Percentiles rank a stretch among this genome's conserved stretches.
phyloP scores from a whole-genome alignment of 2,113 vertebrate species.

The Pantherophis guttatus region DNA sequence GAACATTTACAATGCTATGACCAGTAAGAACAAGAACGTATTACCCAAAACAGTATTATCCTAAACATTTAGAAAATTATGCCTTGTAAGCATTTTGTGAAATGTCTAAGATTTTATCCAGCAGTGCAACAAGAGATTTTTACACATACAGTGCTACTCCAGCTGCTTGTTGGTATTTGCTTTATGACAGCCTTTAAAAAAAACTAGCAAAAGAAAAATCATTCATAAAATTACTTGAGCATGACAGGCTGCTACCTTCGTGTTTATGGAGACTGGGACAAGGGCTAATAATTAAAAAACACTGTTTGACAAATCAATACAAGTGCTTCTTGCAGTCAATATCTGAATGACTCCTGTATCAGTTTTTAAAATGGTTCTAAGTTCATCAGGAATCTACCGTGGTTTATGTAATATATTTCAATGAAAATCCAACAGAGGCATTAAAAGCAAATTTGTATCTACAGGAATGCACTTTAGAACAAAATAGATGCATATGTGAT shows the following conservation, averaged over 20 bases:
- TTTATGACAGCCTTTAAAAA: background rate
- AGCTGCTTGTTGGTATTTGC: background rate
- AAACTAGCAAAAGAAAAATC: background rate
- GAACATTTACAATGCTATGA: background rate
- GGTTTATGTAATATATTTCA: background rate
- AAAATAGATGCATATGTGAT: background rate
- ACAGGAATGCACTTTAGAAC: background rate
- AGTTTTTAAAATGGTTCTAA: background rate
- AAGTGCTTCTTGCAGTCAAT: background rate
- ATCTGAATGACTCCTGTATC: background rate
- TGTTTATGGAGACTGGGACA: background rate
- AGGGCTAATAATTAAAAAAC: too few species aligned
- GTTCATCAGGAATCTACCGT: background rate
- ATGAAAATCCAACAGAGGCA: background rate
- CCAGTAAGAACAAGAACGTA: background rate
- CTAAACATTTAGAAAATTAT: background rate
- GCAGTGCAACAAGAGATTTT: background rate
- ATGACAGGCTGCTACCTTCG: background rate
- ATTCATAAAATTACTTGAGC: background rate
- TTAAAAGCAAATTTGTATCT: background rate
- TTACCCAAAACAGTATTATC: background rate
- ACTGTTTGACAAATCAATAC: background rate
- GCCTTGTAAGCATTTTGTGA: background rate
- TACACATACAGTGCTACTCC: background rate
- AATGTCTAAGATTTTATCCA: background rate